phyloP scores from a whole-genome alignment of 2,797 vertebrate species.

The Gadopsis marmoratus region DNA sequence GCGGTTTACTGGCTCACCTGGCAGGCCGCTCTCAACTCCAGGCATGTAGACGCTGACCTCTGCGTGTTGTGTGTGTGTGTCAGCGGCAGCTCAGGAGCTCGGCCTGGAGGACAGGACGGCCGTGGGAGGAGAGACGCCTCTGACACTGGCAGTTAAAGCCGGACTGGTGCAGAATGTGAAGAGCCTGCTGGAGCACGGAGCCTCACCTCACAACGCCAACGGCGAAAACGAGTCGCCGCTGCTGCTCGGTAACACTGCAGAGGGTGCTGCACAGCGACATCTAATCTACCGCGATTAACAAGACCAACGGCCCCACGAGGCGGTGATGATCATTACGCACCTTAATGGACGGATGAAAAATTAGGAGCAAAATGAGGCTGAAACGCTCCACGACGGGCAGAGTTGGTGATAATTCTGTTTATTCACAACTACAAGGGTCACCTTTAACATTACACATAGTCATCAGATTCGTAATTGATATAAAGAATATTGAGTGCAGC shows the following conservation, averaged over 20 bases:
- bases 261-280: too few species aligned
- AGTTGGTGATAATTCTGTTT: neutral
- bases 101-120: conserved; percentile 88
- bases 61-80: conserved; percentile 31
- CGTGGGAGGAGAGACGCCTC: conserved; percentile 86
- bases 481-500: neutral
- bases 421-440: neutral
- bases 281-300: neutral
- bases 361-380: neutral
- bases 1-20: conserved; percentile 38
- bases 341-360: neutral
- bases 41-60: conserved; percentile 8
- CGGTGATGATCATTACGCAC: neutral
- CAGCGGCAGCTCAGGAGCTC: conserved; percentile 80
- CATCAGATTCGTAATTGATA: neutral
- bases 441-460: neutral
- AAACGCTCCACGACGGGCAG: neutral
- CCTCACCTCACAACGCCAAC: conserved; percentile 88
- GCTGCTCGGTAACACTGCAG: conserved; percentile 84
- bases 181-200: conserved; percentile 86
- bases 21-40: neutral
- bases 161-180: conserved; percentile 84
- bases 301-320: neutral
- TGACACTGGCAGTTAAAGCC: conserved; percentile 88
- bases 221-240: conserved; percentile 89